Conservation (phyloP, 1,140 invertebrate species). For the Drosophila melanogaster region DNA sequence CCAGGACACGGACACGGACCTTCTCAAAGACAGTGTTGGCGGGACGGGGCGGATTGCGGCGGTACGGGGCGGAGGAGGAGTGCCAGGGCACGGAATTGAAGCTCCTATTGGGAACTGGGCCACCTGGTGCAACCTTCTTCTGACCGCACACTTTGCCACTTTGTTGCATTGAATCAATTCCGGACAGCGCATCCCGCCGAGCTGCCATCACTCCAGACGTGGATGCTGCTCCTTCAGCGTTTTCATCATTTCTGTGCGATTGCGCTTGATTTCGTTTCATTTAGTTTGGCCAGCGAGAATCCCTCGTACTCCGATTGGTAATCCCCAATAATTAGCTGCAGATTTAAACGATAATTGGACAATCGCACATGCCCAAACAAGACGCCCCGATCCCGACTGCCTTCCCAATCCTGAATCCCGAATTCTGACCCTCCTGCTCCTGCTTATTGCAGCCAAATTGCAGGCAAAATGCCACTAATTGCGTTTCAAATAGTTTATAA, state of each 20-base stretch:
- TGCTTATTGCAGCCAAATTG: slow-evolving; percentile 22
- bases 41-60: not conserved
- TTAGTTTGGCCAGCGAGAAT: slow-evolving; percentile 24
- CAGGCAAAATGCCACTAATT: slow-evolving; percentile 65
- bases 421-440: not conserved
- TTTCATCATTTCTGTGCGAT: slow-evolving; percentile 36
- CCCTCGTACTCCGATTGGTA: slow-evolving; percentile 27
- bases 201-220: slow-evolving; percentile 17
- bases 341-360: slow-evolving; percentile 56
- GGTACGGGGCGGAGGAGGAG: not conserved
- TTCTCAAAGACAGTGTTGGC: slow-evolving; percentile 34
- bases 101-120: slow-evolving; percentile 61
- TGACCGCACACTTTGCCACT: slow-evolving; percentile 61
- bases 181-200: slow-evolving; percentile 10
- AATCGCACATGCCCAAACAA: slow-evolving; percentile 30
- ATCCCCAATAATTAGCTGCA: slow-evolving; percentile 49
- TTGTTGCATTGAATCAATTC: slow-evolving; percentile 64
- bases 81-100: not conserved
- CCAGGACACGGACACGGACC: slow-evolving; percentile 51
- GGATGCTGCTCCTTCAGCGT: not conserved
- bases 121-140: slow-evolving; percentile 61
- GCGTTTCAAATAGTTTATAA: slow-evolving; percentile 77
- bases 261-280: slow-evolving; percentile 46
- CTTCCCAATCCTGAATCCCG: not conserved
- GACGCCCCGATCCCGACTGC: not conserved